Conservation (phyloP, 2,888 invertebrate species). For the Agrilus cyanescens region DNA sequence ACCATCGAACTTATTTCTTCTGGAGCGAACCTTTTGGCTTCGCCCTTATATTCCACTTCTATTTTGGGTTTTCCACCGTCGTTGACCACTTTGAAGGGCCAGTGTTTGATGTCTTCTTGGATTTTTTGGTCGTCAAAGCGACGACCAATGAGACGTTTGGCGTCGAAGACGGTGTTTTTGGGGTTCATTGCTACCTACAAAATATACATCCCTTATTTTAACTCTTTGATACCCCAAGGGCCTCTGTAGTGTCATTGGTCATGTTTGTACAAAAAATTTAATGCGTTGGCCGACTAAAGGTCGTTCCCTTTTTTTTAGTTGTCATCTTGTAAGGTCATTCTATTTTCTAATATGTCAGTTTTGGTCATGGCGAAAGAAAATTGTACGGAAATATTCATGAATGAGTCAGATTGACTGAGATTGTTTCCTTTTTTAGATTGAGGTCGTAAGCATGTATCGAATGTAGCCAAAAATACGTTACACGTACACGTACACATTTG, state of each 20-base stretch:
- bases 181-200: conserved; percentile 67
- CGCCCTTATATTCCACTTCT: conserved; percentile 59
- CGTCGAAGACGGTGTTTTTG: conserved; percentile 69
- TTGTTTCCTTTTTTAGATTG: no score
- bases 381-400: no score
- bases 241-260: no score
- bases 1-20: conserved; percentile 83
- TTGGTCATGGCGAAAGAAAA: no score
- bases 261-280: no score
- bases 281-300: not conserved
- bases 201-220: no score
- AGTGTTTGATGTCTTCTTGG: conserved; percentile 71
- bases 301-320: not conserved
- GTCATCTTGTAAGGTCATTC: not conserved
- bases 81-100: conserved; percentile 65
- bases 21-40: conserved; percentile 63
- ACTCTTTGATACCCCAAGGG: no score
- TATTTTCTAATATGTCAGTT: no score
- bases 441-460: no score
- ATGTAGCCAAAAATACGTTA: no score
- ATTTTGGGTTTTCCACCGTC: conserved; percentile 65
- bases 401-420: no score
- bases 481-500: no score
- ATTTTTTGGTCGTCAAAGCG: conserved; percentile 65
- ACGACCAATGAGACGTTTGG: conserved; percentile 74